A percentile compares a stretch with the other conserved stretches of the same genome.
phyloP scores from a whole-genome alignment of 2,888 invertebrate genomes.

The Abrostola tripartita region DNA sequence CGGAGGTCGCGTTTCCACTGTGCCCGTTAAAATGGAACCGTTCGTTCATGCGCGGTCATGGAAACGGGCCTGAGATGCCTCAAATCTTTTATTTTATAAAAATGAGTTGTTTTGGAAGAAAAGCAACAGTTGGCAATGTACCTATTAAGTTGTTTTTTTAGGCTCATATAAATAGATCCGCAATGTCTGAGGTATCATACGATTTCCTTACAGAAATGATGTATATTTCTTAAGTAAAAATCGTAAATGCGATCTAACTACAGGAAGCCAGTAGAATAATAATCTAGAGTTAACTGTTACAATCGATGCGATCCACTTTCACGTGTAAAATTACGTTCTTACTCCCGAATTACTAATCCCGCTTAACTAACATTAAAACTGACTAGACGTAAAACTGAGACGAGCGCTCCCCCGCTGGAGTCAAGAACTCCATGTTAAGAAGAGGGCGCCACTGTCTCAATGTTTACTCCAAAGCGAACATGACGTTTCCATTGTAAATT shows the following conservation, averaged over 20 bases:
- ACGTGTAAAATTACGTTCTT: slow-evolving; percentile 63
- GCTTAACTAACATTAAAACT: slow-evolving; percentile 77
- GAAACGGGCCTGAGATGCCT: slow-evolving; percentile 40
- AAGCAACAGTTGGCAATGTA: slow-evolving; percentile 37
- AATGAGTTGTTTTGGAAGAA: slow-evolving; percentile 34
- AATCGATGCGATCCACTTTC: slow-evolving; percentile 60
- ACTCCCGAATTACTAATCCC: slow-evolving; percentile 67
- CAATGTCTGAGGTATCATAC: slow-evolving; percentile 20
- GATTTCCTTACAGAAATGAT: slow-evolving; percentile 52
- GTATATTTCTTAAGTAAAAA: slow-evolving; percentile 55
- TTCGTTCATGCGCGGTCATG: slow-evolving; percentile 26
- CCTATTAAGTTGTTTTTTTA: slow-evolving; percentile 10
- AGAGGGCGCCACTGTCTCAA: slow-evolving; percentile 55
- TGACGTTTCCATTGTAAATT: slow-evolving; percentile 62
- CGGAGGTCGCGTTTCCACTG: slow-evolving; percentile 53
- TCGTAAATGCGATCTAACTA: slow-evolving; percentile 52
- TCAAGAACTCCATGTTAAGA: not conserved
- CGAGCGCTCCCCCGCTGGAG: slow-evolving; percentile 28
- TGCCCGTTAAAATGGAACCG: slow-evolving; percentile 37
- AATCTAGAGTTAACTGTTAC: slow-evolving; percentile 60
- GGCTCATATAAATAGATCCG: slow-evolving; percentile 27
- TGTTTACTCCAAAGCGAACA: slow-evolving; percentile 77
- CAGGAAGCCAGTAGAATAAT: slow-evolving; percentile 67
- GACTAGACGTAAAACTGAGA: slow-evolving; percentile 83
- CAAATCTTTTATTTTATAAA: slow-evolving; percentile 17